A percentile compares a stretch with the other conserved stretches of the same genome.
These are phyloP conservation scores for Atrina japonica DNA, from an alignment of 2,888 invertebrate genomes.

Conservation along the genomic window DNA sequence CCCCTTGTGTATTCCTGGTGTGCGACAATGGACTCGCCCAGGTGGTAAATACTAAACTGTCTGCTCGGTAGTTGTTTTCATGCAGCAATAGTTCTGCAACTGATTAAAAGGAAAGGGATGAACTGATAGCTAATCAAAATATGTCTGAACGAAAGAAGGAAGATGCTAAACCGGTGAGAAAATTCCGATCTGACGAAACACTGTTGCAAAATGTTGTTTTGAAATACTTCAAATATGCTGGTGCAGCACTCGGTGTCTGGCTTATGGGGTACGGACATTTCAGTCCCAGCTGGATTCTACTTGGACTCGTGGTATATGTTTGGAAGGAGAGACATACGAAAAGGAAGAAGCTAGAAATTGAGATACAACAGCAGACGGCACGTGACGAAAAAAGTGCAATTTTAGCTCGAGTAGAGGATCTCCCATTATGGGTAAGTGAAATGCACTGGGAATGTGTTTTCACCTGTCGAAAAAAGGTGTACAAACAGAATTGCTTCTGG, in stretches of 20 bases:
- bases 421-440: constrained; percentile 93
- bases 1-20: no score
- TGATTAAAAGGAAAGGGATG: no score
- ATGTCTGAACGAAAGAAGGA: constrained; percentile 56
- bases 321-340: constrained; percentile 81
- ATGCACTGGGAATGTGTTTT: no score
- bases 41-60: no score
- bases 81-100: no score
- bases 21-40: no score
- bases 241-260: constrained; percentile 75
- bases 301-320: constrained; percentile 89
- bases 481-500: no score
- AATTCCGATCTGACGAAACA: constrained; percentile 66
- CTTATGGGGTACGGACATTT: constrained; percentile 81
- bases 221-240: constrained; percentile 76
- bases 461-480: no score
- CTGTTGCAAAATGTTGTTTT: constrained; percentile 69
- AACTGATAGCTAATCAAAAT: no score
- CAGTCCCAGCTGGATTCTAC: constrained; percentile 93
- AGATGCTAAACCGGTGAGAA: constrained; percentile 45
- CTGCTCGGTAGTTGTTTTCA: no score
- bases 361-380: constrained; percentile 83
- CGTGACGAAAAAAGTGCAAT: constrained; percentile 93
- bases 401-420: constrained; percentile 91
- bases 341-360: constrained; percentile 89